Evolutionary conservation across 2,113 vertebrate genomes (phyloP).

Genomic region (Myrmophylax atrothorax): DNA sequence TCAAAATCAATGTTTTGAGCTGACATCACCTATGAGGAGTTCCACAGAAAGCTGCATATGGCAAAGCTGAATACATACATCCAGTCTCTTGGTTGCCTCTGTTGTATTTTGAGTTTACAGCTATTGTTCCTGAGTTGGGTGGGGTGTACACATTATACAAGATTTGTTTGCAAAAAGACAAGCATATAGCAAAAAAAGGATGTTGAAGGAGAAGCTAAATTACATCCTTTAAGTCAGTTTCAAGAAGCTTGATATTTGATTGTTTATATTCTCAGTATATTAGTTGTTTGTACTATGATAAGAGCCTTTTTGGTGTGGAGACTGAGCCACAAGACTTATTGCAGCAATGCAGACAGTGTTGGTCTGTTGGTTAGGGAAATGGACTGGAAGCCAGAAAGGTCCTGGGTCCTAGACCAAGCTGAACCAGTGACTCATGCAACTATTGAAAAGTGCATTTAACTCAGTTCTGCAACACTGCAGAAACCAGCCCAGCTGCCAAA

Average conservation of each 20-base stretch:
- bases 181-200: conserved; percentile 58
- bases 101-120: neutral
- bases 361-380: neutral
- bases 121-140: neutral
- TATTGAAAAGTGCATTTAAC: conserved; percentile 22
- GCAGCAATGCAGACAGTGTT: conserved; percentile 32
- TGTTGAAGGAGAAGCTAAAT: conserved; percentile 60
- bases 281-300: conserved; percentile 73
- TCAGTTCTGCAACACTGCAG: neutral
- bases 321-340: neutral
- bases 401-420: conserved; percentile 22
- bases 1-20: neutral
- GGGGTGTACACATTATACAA: neutral
- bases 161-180: conserved; percentile 33
- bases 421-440: neutral
- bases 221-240: conserved; percentile 52
- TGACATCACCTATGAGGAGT: neutral
- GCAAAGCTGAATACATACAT: neutral
- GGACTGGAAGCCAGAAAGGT: conserved; percentile 24
- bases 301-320: conserved; percentile 62
- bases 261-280: conserved; percentile 70
- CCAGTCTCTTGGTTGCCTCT: neutral
- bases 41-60: neutral
- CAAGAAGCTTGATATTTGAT: conserved; percentile 65
- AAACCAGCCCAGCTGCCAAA: neutral